Conservation (phyloP, 2,797 vertebrate species). For the Sparidentex hasta region DNA sequence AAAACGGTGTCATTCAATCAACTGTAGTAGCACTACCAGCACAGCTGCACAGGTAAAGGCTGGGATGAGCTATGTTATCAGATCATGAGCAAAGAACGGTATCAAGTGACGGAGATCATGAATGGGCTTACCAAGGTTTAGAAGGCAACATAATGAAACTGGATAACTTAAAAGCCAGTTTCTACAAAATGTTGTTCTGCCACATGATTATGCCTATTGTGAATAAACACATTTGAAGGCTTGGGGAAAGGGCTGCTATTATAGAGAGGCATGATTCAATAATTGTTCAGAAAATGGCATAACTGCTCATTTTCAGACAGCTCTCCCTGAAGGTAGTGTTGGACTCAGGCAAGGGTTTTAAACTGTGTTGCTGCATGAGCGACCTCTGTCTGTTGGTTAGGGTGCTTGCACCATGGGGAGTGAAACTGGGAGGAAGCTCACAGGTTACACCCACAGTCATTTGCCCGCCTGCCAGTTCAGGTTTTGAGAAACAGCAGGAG, state of each 20-base stretch:
- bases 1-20: slow-evolving; percentile 2
- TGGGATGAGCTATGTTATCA: too few relatives aligned
- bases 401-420: neutral
- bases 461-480: neutral
- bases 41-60: neutral
- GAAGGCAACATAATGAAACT: neutral
- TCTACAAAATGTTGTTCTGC: neutral
- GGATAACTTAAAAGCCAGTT: neutral
- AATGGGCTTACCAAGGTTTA: neutral
- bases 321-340: neutral
- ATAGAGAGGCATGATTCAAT: neutral
- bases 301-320: neutral
- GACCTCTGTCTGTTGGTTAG: neutral
- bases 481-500: neutral
- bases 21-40: slow-evolving; percentile 4
- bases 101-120: neutral
- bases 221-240: neutral
- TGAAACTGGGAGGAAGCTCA: neutral
- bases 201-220: neutral
- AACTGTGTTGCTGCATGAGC: neutral
- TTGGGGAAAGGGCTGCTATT: neutral
- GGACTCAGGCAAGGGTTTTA: neutral
- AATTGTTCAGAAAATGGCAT: neutral
- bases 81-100: neutral
- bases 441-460: neutral